Conservation (phyloP, 1,140 invertebrate species). For the Trichomalopsis sarcophagae region DNA sequence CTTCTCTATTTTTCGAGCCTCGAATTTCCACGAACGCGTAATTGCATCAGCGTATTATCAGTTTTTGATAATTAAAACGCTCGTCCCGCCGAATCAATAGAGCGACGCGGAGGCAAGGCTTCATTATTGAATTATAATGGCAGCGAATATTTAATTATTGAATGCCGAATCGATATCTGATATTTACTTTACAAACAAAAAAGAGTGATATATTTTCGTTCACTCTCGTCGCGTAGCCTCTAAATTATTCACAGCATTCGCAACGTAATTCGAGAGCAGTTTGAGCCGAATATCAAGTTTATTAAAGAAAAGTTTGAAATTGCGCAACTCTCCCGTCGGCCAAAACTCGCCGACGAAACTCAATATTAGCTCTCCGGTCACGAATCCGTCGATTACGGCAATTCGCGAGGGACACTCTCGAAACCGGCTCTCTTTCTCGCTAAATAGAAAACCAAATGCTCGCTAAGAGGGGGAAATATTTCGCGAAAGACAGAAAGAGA, state of each 20-base stretch:
- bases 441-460: not conserved
- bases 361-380: not conserved
- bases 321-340: not conserved
- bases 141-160: not conserved
- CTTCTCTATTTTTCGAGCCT: not conserved
- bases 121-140: not conserved
- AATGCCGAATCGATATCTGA: not conserved
- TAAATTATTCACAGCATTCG: not conserved
- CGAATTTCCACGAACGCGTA: not conserved
- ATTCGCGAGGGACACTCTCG: not conserved
- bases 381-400: not conserved
- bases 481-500: not conserved
- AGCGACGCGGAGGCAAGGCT: not conserved
- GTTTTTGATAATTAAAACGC: no score
- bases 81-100: not conserved
- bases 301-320: constrained; percentile 2
- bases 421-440: not conserved
- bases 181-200: not conserved
- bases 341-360: not conserved
- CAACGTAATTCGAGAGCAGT: not conserved
- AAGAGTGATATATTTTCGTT: no score
- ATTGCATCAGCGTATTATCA: not conserved
- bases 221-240: not conserved
- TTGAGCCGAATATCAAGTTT: not conserved
- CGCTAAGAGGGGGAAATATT: not conserved